phyloP scores from a whole-genome alignment of 2,797 vertebrate genomes.

The Amblyraja radiata region DNA sequence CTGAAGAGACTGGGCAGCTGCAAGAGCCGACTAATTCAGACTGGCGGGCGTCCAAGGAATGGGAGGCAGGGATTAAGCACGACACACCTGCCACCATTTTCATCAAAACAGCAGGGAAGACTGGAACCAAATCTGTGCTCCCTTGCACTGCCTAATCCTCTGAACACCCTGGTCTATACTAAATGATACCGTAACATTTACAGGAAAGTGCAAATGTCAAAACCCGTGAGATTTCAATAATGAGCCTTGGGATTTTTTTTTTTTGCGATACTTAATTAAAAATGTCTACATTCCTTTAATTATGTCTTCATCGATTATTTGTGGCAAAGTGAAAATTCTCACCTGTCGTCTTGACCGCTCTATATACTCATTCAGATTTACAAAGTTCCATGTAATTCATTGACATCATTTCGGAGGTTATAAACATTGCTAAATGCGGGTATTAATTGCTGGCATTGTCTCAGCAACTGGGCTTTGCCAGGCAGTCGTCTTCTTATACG shows the following conservation, averaged over 20 bases:
- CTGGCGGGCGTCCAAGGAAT: slow-evolving; percentile 60
- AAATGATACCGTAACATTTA: slow-evolving; percentile 35
- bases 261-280: slow-evolving; percentile 16
- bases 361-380: background rate
- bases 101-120: slow-evolving; percentile 38
- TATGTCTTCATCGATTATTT: slow-evolving; percentile 3
- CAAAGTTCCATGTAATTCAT: background rate
- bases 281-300: background rate
- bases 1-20: slow-evolving; percentile 47
- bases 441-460: background rate
- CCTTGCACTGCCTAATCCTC: slow-evolving; percentile 43
- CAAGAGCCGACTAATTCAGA: slow-evolving; percentile 50
- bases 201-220: slow-evolving; percentile 27
- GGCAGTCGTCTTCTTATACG: background rate
- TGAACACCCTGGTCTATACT: slow-evolving; percentile 3
- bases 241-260: background rate
- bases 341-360: background rate
- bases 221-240: slow-evolving; percentile 30
- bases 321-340: background rate
- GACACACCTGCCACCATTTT: slow-evolving; percentile 35
- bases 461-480: background rate
- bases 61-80: slow-evolving; percentile 41
- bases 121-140: slow-evolving; percentile 43
- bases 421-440: background rate
- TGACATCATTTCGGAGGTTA: background rate